A percentile compares a stretch with the other conserved stretches of the same genome.
Conservation (phyloP, 2,113 vertebrate species). For the Oreotragus oreotragus region DNA sequence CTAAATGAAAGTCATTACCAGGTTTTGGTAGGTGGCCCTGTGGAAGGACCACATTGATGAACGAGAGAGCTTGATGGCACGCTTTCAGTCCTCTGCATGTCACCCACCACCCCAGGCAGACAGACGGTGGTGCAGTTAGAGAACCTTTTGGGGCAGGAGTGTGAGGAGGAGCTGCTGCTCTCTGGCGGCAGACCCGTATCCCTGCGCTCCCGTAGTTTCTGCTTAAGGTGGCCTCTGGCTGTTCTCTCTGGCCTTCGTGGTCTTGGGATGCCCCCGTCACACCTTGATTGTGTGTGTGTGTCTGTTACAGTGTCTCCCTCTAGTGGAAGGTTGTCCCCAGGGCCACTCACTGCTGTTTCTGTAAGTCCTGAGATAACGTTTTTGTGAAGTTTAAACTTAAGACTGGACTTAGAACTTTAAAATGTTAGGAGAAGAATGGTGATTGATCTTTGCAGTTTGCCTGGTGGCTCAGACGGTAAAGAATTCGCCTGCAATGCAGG, state of each 20-base stretch:
- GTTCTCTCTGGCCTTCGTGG: not conserved
- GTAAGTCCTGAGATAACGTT: not conserved
- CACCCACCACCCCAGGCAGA: no score
- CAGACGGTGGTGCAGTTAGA: not conserved
- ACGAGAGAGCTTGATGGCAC: not conserved
- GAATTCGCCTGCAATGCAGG: not conserved
- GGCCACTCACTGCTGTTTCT: not conserved
- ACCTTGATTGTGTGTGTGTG: not conserved
- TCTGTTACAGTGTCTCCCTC: not conserved
- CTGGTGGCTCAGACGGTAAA: not conserved
- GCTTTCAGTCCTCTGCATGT: accelerated
- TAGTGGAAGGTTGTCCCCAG: not conserved
- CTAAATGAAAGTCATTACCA: not conserved
- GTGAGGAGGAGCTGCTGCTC: not conserved
- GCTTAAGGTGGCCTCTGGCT: not conserved
- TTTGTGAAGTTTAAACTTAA: not conserved
- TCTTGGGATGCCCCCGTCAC: not conserved
- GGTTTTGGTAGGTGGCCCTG: not conserved
- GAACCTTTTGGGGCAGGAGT: not conserved
- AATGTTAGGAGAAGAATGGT: not conserved
- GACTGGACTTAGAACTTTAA: not conserved
- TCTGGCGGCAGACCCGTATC: not conserved
- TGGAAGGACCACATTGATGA: not conserved
- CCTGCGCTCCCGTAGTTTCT: not conserved
- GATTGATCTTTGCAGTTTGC: not conserved